Percentiles rank a stretch among this genome's conserved stretches.
phyloP scores from a whole-genome alignment of 1,140 invertebrate genomes.

The Drosophila tani region DNA sequence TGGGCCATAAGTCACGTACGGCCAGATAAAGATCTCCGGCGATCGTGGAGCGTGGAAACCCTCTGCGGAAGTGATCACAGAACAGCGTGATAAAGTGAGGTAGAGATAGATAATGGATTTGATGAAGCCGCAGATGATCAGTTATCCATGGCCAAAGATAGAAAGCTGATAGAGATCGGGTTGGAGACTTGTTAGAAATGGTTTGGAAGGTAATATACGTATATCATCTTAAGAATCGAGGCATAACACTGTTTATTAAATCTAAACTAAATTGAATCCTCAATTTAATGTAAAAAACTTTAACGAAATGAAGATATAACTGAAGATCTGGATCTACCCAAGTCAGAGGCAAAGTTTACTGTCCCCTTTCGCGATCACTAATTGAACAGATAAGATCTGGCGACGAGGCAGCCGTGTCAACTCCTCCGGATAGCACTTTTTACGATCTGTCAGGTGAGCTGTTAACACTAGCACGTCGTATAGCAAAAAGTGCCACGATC shows the following conservation, averaged over 20 bases:
- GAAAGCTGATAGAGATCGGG: background rate
- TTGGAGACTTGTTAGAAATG: background rate
- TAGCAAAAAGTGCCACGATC: slow-evolving; percentile 36
- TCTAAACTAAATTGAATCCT: background rate
- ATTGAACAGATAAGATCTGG: slow-evolving; percentile 41
- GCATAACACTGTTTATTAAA: background rate
- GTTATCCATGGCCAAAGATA: background rate
- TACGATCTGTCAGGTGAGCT: slow-evolving; percentile 58
- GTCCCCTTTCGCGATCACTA: slow-evolving; percentile 33
- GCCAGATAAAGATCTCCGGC: slow-evolving; percentile 34
- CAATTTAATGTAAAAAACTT: background rate
- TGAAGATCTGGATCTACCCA: slow-evolving; percentile 4
- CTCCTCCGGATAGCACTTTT: slow-evolving; percentile 39
- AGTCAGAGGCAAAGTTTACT: background rate
- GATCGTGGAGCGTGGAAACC: slow-evolving; percentile 17
- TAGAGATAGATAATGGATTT: slow-evolving; percentile 22
- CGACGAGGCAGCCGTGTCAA: slow-evolving; percentile 26
- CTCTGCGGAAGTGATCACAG: slow-evolving; percentile 9
- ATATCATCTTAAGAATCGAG: background rate
- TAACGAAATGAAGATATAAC: background rate
- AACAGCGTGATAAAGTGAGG: slow-evolving; percentile 32
- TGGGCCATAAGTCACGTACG: slow-evolving; percentile 60
- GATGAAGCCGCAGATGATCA: slow-evolving; percentile 15
- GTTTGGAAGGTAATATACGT: background rate
- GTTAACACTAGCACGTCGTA: slow-evolving; percentile 54